Evolutionary conservation across 1,140 invertebrate species (phyloP).

Genomic region (Temnothorax nylanderi): DNA sequence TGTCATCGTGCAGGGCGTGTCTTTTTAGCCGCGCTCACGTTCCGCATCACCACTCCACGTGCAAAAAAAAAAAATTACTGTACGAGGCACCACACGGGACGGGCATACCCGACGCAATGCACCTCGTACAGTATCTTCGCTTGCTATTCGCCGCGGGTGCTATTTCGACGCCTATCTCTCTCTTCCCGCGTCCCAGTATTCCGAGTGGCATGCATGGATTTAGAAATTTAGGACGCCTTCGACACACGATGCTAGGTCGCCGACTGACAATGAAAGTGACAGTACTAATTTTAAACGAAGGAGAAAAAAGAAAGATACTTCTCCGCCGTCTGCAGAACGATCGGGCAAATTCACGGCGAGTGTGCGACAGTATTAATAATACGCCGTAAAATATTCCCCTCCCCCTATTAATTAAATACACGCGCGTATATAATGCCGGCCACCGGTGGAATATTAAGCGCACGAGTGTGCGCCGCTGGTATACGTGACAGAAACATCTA

Average conservation of each 20-base stretch:
- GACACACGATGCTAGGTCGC: background rate
- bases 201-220: background rate
- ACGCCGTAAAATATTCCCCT: background rate
- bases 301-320: background rate
- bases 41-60: background rate
- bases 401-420: constrained; percentile 5
- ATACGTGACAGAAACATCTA: constrained; percentile 67
- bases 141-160: background rate
- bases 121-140: background rate
- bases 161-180: constrained; percentile 3
- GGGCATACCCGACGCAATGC: background rate
- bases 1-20: background rate
- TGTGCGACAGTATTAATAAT: background rate
- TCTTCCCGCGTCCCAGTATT: background rate
- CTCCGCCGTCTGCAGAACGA: background rate
- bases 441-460: constrained; percentile 12
- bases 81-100: background rate
- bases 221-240: background rate
- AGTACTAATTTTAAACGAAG: background rate
- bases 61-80: constrained; percentile 6
- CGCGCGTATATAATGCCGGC: background rate
- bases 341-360: background rate
- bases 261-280: background rate
- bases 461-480: constrained; percentile 17
- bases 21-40: constrained; percentile 4